Evolutionary conservation across 2,888 invertebrate species (phyloP), one percentile per base, ranked within the genome.

Genomic region (Pyrrhia umbra): DNA sequence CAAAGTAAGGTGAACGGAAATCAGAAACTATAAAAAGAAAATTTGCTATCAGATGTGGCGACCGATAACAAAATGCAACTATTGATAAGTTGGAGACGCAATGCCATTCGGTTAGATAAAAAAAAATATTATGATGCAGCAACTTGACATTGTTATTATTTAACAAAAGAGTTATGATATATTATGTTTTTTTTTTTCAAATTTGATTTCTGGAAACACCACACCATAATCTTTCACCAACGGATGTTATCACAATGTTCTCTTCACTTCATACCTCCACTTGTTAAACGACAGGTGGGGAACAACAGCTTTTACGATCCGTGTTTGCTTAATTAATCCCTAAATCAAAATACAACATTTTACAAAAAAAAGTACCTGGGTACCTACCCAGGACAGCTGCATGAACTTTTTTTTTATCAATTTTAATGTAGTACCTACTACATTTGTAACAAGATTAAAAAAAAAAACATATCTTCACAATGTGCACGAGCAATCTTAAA

Each of bases 401-500:
- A n/a, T n/a, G n/a, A n/a, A n/a, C n/a, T n/a, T n/a, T n/a, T n/a
- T n/a, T n/a, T n/a, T n/a, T n/a, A n/a, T n/a, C n/a, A n/a, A n/a
- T n/a, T n/a, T n/a, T n/a, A n/a, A n/a, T n/a, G n/a, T n/a, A n/a
- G n/a, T n/a, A n/a, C n/a, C n/a, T n/a, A n/a, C n/a, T n/a, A n/a
- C n/a, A n/a, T n/a, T n/a, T n/a, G n/a, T n/a, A n/a, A n/a, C n/a
- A 46, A 60, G 46, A 45, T 9, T 13, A 18, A 18, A 18, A 20
- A 40, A 45, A 34, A 23, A 21, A 55, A 47, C 57, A 16, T 51
- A n/a, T 65, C 10, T 27, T 18, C 25, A 56, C 51, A 40, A 46
- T n/a, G 42, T 54, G 45, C 16, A 16, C 34, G 30, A 59, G 61
- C 50, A 68, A 62, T 46, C 67, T 46, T 46, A 60, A 63, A 64